Evolutionary conservation across 1,140 invertebrate species (phyloP), one percentile per base, ranked within the genome.

Genomic region (Popillia japonica): DNA sequence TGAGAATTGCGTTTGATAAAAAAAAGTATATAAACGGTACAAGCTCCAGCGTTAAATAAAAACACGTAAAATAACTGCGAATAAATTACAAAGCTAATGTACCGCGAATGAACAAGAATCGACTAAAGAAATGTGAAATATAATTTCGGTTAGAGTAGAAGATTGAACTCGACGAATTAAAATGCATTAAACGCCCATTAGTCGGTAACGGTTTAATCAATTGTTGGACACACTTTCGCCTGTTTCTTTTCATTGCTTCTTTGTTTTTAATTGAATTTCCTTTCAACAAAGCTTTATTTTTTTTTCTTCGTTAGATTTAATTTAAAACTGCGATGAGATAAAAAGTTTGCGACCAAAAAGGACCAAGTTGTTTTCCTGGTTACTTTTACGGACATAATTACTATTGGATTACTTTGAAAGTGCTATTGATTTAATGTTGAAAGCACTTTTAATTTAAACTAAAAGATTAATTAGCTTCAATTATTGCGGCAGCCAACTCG

Each of bases 211-310:
- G 61, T 68, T 68, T 68, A 68, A 68, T 68, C 61, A 68, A 68
- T 68, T 34, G 61, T 68, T 20, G 17, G 61, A 68, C 22, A 22
- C 61, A 22, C 61, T 7, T 68, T 68, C 22, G 8, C 11, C 22
- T 27, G 61, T 68, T 68, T 22, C 61, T 68, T 34, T 68, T 34
- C 61, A 68, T 68, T 68, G 22, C 61, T 68, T 68, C 61, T 68
- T 68, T 68, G 61, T 34, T 68, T 68, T 34, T 68, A 68, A 68
- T 68, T 68, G 61, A 68, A 68, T 68, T 68, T 68, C 22, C 61
- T 68, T 68, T 68, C 61, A 68, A 68, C 20, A 10, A 22, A 23
- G 22, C 61, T 68, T 22, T 68, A 27, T 27, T 27, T 27, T 27
- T 61, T 68, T 34, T 34, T 11, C 22, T 68, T 34, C 61, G 27